Conservation (phyloP, 2,113 vertebrate species). For the Anolis sagrei region DNA sequence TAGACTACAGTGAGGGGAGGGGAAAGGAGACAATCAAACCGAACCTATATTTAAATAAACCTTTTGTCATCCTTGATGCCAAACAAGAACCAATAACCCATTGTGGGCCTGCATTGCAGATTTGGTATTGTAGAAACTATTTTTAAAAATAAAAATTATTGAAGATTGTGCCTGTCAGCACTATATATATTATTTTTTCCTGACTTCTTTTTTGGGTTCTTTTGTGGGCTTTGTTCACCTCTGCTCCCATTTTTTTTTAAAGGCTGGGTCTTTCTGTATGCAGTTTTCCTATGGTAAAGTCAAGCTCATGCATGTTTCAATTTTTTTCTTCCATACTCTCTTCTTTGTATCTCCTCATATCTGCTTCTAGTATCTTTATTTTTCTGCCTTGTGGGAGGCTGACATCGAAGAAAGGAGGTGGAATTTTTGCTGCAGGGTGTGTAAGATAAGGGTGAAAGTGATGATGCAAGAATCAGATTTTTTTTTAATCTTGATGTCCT, state of each 20-base stretch:
- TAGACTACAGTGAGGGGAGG: neutral
- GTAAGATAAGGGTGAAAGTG: slow-evolving; percentile 20
- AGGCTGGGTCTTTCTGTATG: neutral
- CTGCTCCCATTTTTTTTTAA: neutral
- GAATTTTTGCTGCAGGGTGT: slow-evolving; percentile 18
- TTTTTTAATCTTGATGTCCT: neutral
- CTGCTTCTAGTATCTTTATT: slow-evolving; percentile 5
- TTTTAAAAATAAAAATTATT: neutral
- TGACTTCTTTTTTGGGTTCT: neutral
- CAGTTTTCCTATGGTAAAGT: neutral
- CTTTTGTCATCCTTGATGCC: neutral
- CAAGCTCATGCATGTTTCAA: neutral
- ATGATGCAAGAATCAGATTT: slow-evolving; percentile 8
- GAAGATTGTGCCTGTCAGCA: neutral
- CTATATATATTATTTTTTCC: neutral
- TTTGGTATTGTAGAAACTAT: neutral
- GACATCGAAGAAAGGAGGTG: slow-evolving; percentile 7
- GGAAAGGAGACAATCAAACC: too few relatives aligned
- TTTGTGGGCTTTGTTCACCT: neutral
- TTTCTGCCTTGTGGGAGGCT: slow-evolving; percentile 1
- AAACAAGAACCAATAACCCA: neutral
- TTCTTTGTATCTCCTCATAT: neutral
- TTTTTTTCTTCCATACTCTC: neutral
- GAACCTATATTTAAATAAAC: too few relatives aligned
- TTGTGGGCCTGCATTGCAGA: neutral